Base-by-base conservation (phyloP, 35 echinoderm and acorn worm genomes). In the Strongylocentrotus purpuratus region DNA sequence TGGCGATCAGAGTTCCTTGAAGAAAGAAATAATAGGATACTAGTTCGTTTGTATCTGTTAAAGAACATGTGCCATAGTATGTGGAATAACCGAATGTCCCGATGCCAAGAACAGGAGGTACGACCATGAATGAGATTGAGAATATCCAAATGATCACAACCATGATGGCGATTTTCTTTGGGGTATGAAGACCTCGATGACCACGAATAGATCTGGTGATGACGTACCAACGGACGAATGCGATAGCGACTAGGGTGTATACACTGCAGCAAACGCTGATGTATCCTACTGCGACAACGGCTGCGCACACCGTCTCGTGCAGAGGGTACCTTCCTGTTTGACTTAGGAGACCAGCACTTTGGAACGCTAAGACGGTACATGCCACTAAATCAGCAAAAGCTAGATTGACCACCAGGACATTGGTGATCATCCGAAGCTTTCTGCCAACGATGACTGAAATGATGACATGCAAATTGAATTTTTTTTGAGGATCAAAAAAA, bases 391-490 rank as follows among this genome's bases (percentile, higher is more conserved):
- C 97, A 12, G 97, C 94, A 13, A 96, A 8, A 15, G 97, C 97
- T 0, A 97, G 71, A 89, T 96, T 97, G 86, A 96, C 94, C 0
- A 97, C 94, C 85, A 97, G 94, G n/a, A 85, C 94, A 86, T 97
- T 97, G 86, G 97, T 97, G 35, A 47, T 65, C 14, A 95, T 97
- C 41, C 96, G 97, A 20, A 97, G 96, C 47, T 97, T 96, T 33
- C 91, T 96, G 4, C 86, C 92, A 22, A 96, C 59, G 0, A 93
- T 32, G 28, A 96, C 94, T 6, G 96, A 95, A 4, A 95, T 8
- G 33, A 97, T 88, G 0, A 95, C 95, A n/a, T n/a, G n/a, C n/a
- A n/a, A n/a, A n/a, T n/a, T n/a, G n/a, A n/a, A n/a, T n/a, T n/a
- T n/a, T n/a, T n/a, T n/a, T n/a, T n/a, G 31, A 97, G 71, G 28